phyloP scores from a whole-genome alignment of 2,797 vertebrate species.

The Pteropus rufus region DNA sequence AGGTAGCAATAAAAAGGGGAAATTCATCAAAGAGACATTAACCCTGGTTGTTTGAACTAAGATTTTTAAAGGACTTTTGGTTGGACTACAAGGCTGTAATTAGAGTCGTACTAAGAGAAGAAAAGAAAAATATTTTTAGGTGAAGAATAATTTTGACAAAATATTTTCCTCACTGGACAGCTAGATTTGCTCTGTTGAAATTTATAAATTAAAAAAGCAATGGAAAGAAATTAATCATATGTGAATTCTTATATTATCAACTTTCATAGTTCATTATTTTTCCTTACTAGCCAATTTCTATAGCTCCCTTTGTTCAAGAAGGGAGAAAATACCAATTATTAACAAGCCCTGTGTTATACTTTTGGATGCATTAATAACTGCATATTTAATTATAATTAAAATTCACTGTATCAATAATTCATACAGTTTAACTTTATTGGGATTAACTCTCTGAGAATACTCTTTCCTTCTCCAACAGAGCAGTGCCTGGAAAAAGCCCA shows the following conservation, averaged over 20 bases:
- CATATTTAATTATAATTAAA: slow-evolving; percentile 8
- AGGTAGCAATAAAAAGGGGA: neutral
- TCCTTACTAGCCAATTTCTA: neutral
- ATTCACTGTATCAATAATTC: neutral
- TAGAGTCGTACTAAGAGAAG: neutral
- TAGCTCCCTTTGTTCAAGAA: neutral
- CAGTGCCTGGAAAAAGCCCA: neutral
- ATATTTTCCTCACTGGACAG: neutral
- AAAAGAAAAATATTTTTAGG: neutral
- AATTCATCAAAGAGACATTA: neutral
- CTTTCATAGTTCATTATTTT: neutral
- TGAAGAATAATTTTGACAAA: slow-evolving; percentile 16
- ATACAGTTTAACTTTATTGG: neutral
- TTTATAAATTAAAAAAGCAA: neutral
- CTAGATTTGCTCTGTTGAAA: neutral
- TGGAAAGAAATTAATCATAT: neutral
- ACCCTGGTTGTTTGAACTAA: neutral
- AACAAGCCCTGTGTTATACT: neutral
- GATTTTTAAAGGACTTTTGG: neutral
- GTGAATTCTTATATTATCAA: neutral
- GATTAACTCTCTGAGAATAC: neutral
- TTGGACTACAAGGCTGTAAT: neutral
- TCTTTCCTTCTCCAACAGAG: neutral
- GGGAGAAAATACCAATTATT: neutral
- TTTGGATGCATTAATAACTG: neutral